Evolutionary conservation across 2,113 vertebrate genomes (phyloP), one percentile per base, ranked within the genome.

Genomic region (Nibea coibor): DNA sequence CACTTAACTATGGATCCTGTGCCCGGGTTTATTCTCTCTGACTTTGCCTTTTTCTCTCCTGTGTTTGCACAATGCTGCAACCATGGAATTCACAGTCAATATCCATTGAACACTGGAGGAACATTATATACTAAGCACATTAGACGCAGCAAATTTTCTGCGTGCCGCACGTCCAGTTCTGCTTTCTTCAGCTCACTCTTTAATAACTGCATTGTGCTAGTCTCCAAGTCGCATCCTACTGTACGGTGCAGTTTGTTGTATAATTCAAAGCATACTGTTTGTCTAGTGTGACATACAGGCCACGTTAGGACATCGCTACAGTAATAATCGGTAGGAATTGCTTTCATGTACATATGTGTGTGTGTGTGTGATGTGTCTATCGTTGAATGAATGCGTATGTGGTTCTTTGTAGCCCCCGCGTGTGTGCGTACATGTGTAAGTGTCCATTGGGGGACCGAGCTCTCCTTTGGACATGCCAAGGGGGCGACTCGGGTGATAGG

Each of bases 401-500:
- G 68, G 31, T 53, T 65, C 72, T 69, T 66, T 14, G 28, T 24
- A 56, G 39, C 20, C 50, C 53, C 50, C 24, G 0, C 10, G 2
- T 6, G 24, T 71, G 47, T 75, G 48, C 51, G 19, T 59, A 53
- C 20, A 39, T 63, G 75, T 78, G 53, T 75, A 62, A 51, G 45
- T 35, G 72, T 82, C 64, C 66, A 63, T 58, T n/a, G 22, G 71
- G 78, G 69, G 58, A 72, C 54, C 7, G 1, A 64, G 72, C 67
- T 78, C 58, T 78, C 61, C 68, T 80, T 71, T 81, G 76, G 84
- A 90, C 82, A 87, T 62, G 78, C 75, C 74, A 71, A 58, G 20
- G 79, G 79, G 69, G 69, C 72, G 39, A 67, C 84, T 72, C 19
- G 50, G 78, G 83, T 87, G 88, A 88, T 79, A 39, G 82, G 75